Evolutionary conservation across 2,113 vertebrate genomes (phyloP).

Genomic region (Cricetomys ansorgei): DNA sequence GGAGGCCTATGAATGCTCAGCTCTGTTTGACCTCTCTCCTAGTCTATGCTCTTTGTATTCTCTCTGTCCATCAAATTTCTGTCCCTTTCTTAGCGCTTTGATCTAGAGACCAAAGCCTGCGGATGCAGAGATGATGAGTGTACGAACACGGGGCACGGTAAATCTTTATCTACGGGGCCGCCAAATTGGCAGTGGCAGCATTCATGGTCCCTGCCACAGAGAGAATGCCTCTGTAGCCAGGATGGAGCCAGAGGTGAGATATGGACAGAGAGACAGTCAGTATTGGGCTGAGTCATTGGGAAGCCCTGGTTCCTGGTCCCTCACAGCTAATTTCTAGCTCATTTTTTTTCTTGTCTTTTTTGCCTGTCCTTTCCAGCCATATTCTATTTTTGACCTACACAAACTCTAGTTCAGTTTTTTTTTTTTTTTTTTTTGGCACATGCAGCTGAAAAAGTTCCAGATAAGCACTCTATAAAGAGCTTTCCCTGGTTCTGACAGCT

Average conservation of each 20-base stretch:
- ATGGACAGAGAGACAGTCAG: neutral
- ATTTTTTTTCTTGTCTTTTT: neutral
- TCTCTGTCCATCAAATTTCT: neutral
- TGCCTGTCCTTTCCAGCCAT: neutral
- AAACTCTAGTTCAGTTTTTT: conserved; percentile 19
- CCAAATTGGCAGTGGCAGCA: neutral
- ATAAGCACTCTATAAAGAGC: neutral
- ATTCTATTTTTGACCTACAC: conserved; percentile 51
- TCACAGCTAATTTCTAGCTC: neutral
- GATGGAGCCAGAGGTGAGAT: neutral
- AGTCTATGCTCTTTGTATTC: neutral
- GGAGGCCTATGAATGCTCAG: neutral
- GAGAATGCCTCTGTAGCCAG: neutral
- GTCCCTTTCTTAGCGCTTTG: neutral
- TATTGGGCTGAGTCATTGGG: neutral
- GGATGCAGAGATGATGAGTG: neutral
- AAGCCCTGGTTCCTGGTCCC: neutral
- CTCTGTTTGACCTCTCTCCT: neutral
- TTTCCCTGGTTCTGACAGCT: neutral
- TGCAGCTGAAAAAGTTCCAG: neutral
- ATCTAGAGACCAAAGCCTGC: neutral
- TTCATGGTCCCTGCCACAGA: neutral
- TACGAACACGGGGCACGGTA: too few species aligned
- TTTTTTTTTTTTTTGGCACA: neutral
- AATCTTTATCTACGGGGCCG: neutral